Evolutionary conservation across 2,113 vertebrate species (phyloP).

Genomic region (Pristiophorus japonicus): DNA sequence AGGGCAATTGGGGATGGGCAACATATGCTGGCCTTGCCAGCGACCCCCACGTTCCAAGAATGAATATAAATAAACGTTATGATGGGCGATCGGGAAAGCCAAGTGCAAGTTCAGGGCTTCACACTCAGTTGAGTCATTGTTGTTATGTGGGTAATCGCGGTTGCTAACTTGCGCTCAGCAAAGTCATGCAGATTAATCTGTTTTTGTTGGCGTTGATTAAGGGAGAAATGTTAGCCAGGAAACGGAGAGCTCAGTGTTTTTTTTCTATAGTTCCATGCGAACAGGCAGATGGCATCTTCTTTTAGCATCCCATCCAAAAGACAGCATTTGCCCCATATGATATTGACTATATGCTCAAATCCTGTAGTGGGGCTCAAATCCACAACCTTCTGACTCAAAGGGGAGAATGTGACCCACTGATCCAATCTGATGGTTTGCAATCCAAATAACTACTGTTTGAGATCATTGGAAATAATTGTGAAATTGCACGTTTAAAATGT

Average conservation of each 20-base stretch:
- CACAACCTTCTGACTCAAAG: not conserved
- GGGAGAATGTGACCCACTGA: not conserved
- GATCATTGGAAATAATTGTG: not conserved
- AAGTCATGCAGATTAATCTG: not conserved
- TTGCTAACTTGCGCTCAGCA: not conserved
- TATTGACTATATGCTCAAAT: not conserved
- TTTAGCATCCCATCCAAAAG: conserved; percentile 1
- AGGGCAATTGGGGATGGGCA: no score
- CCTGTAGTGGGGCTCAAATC: not conserved
- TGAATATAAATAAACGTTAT: no score
- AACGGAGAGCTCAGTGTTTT: not conserved
- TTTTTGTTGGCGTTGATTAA: not conserved
- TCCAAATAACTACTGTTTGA: not conserved
- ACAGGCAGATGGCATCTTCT: not conserved
- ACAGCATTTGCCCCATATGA: not conserved
- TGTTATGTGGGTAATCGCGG: not conserved
- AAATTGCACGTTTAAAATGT: not conserved
- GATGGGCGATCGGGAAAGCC: not conserved
- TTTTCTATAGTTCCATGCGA: not conserved
- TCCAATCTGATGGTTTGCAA: not conserved
- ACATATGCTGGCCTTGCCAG: no score
- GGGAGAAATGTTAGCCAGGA: not conserved
- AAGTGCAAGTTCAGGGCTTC: no score
- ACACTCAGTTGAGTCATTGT: not conserved
- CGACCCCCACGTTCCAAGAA: no score